Evolutionary conservation across 2,888 invertebrate species (phyloP).

Genomic region (Spisula solida): DNA sequence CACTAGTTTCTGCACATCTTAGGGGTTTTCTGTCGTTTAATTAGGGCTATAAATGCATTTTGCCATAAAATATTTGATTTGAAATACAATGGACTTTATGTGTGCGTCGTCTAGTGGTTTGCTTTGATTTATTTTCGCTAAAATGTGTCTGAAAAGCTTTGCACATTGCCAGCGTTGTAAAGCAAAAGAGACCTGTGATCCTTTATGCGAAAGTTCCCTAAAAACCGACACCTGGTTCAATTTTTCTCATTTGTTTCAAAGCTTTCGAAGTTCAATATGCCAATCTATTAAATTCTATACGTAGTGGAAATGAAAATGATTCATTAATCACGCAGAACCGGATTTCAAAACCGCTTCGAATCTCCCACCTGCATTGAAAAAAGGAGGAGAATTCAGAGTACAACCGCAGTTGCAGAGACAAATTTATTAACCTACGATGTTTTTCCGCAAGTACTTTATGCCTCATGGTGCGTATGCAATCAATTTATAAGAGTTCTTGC

Average conservation of each 20-base stretch:
- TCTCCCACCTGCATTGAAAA: constrained; percentile 81
- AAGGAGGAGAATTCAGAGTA: constrained; percentile 77
- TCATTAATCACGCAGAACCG: constrained; percentile 81
- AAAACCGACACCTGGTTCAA: constrained; percentile 67
- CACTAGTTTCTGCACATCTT: constrained; percentile 27
- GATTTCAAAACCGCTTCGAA: constrained; percentile 70
- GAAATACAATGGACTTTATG: constrained; percentile 67
- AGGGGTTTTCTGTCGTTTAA: constrained; percentile 48
- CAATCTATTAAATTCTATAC: constrained; percentile 84
- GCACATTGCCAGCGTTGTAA: constrained; percentile 54
- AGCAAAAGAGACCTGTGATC: constrained; percentile 37
- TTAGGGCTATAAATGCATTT: constrained; percentile 65
- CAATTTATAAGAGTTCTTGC: constrained; percentile 47
- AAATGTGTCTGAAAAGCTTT: constrained; percentile 57
- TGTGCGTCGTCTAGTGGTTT: constrained; percentile 58
- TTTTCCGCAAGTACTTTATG: constrained; percentile 75
- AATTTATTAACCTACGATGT: constrained; percentile 78
- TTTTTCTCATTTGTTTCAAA: constrained; percentile 71
- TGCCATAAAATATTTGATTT: constrained; percentile 66
- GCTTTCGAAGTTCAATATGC: constrained; percentile 69
- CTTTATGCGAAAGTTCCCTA: constrained; percentile 57
- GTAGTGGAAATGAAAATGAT: constrained; percentile 82
- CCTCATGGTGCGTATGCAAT: constrained; percentile 66
- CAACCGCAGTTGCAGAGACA: constrained; percentile 73
- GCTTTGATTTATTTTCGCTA: constrained; percentile 60